A percentile compares a stretch with the other conserved stretches of the same genome.
Evolutionary conservation across 2,113 vertebrate genomes (phyloP).

Genomic region (Pycnonotus jocosus): DNA sequence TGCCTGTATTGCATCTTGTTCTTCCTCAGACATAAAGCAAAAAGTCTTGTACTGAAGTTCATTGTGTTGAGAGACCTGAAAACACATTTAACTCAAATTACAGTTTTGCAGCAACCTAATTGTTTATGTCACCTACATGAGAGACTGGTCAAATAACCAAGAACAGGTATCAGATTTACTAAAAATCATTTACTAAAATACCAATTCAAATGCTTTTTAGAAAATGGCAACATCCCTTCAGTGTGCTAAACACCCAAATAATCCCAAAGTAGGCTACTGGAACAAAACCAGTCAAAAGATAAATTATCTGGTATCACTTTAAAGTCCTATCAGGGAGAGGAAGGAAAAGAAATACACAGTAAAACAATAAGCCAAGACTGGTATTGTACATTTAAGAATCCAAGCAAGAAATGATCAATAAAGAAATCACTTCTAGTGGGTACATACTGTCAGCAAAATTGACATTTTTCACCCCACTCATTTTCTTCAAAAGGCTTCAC

Average conservation of each 20-base stretch:
- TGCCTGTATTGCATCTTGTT: conserved; percentile 61
- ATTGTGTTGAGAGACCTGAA: conserved; percentile 65
- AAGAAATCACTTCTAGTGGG: neutral
- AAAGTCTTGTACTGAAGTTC: conserved; percentile 68
- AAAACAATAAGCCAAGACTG: neutral
- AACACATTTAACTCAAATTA: conserved; percentile 41
- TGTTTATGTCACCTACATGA: conserved; percentile 10
- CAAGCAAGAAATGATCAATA: neutral
- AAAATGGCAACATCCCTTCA: neutral
- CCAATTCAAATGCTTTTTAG: neutral
- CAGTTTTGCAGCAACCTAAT: neutral
- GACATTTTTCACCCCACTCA: neutral
- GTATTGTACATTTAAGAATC: neutral
- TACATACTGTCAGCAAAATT: neutral
- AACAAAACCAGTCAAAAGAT: neutral
- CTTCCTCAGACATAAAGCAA: conserved; percentile 55
- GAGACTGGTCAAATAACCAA: conserved; percentile 13
- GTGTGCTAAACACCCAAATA: neutral
- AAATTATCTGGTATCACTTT: neutral
- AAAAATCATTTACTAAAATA: neutral
- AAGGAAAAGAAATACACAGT: neutral
- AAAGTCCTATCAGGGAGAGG: neutral
- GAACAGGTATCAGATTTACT: neutral
- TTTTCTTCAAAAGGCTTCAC: neutral
- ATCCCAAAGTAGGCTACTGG: neutral